Base-by-base conservation (phyloP, 2,888 invertebrate genomes). In the Gnatocerus cornutus region DNA sequence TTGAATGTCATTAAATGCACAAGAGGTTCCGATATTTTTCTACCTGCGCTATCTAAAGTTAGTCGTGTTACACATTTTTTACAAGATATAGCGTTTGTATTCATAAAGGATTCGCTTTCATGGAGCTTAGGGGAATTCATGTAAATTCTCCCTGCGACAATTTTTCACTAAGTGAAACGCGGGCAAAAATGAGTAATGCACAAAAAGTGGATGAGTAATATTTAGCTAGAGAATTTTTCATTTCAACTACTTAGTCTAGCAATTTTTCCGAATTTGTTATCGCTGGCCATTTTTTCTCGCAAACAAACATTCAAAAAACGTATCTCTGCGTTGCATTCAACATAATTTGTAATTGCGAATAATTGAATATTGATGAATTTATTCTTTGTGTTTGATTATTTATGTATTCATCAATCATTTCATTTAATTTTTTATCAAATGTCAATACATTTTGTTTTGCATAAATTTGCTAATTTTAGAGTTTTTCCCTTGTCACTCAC, bases 71-170 rank as follows among this genome's bases (percentile, higher is more conserved):
- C 39, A 37, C 30, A 21, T 39, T 55, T 55, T 55, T 55, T 55
- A 55, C 21, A 39, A 55, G 55, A 39, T 55, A 39, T 14, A 7
- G n/a, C 55, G 37, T 55, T 55, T 39, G 41, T 27, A 56, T 56
- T 41, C 43, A 56, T 56, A 56, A 56, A 41, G 37, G 27, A 56
- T 56, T 37, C 27, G 21, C 16, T 41, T 56, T 41, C 43, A 56
- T 43, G 56, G 43, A 56, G 37, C 41, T 27, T 21, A 16, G 16
- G 56, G 56, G 56, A 56, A 56, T 56, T 56, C 41, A 43, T 56
- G 56, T 56, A 43, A 56, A 56, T 56, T 56, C 56, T 56, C 56
- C 2, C 39, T 56, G 56, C 56, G 56, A 56, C 56, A 56, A 56
- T 56, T 56, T 56, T 56, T 56, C 43, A 56, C 10, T 56, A 43